phyloP scores from a whole-genome alignment of 2,113 vertebrate species.

The Brachionichthys hirsutus region DNA sequence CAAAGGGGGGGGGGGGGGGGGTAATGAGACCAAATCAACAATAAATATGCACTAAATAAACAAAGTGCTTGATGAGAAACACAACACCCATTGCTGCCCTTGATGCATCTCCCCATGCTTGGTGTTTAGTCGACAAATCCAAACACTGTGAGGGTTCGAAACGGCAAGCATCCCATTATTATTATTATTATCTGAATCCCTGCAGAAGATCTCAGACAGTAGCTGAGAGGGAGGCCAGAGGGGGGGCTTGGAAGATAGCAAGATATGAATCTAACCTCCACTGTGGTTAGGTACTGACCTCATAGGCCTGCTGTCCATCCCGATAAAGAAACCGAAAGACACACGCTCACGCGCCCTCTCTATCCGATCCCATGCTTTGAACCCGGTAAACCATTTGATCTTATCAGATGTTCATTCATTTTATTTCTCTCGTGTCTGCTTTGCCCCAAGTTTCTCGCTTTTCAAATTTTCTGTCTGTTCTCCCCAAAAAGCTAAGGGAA shows the following conservation, averaged over 20 bases:
- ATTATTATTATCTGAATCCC: constrained; percentile 39
- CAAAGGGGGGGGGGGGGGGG: constrained; percentile 49
- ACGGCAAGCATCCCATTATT: constrained; percentile 10
- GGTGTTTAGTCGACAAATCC: too few relatives aligned
- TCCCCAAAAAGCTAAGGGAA: constrained; percentile 20
- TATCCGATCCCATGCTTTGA: constrained; percentile 37
- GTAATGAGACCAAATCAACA: constrained; percentile 64
- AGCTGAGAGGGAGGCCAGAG: constrained; percentile 27
- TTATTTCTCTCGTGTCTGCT: constrained; percentile 37
- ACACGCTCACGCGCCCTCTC: constrained; percentile 10
- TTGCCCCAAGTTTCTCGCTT: constrained; percentile 24
- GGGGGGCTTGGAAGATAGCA: constrained; percentile 18
- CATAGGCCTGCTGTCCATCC: constrained; percentile 54
- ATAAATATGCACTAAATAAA: constrained; percentile 65
- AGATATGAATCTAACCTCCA: constrained; percentile 67
- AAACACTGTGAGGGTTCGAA: neutral
- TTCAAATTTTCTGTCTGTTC: constrained; percentile 35
- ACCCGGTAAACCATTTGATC: constrained; percentile 55
- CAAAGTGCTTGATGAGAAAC: constrained; percentile 57
- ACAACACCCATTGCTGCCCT: constrained; percentile 36
- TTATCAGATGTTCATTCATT: constrained; percentile 53
- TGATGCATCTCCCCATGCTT: constrained; percentile 30
- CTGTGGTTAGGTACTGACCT: constrained; percentile 65
- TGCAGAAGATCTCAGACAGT: constrained; percentile 32
- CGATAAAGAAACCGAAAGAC: constrained; percentile 51